Percentiles rank a stretch among this genome's conserved stretches.
Evolutionary conservation across 2,888 invertebrate genomes (phyloP).

Genomic region (Dorcus parallelipipedus): DNA sequence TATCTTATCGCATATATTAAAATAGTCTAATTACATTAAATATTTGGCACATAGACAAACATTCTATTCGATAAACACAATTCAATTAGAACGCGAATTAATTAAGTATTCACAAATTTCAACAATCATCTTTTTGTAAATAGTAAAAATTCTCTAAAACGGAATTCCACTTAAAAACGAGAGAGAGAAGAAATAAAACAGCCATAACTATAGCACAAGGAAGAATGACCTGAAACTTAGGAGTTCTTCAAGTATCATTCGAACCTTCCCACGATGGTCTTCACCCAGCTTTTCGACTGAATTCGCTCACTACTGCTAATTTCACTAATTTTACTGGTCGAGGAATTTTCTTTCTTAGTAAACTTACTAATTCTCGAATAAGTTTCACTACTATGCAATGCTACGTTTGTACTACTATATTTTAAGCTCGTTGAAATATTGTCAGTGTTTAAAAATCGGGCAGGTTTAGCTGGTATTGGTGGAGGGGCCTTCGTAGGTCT

Average conservation of each 20-base stretch:
- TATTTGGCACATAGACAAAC: conserved; percentile 15
- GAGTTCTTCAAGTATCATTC: conserved; percentile 51
- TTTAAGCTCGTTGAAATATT: conserved; percentile 4
- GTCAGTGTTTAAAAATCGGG: conserved; percentile 25
- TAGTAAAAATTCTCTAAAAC: conserved; percentile 5
- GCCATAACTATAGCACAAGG: conserved; percentile 17
- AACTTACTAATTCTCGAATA: too few relatives aligned
- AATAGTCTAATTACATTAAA: conserved; percentile 9
- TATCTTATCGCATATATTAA: neutral
- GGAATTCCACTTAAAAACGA: neutral
- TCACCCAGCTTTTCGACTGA: conserved; percentile 64
- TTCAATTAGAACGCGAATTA: neutral
- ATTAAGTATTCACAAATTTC: conserved; percentile 14
- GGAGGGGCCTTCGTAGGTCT: conserved; percentile 57
- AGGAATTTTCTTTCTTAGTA: conserved; percentile 3
- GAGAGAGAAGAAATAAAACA: conserved; percentile 4
- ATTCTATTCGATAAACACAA: conserved; percentile 5
- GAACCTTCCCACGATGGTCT: conserved; percentile 70
- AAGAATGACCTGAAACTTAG: conserved; percentile 3
- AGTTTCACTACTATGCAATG: conserved; percentile 10
- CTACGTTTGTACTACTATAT: conserved; percentile 1
- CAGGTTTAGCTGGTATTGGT: conserved; percentile 63
- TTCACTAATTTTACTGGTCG: conserved; percentile 3
- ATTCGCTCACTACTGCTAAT: conserved; percentile 9
- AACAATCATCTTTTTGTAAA: conserved; percentile 6